phyloP scores from a whole-genome alignment of 2,888 invertebrate species.

The Andrena praecox region DNA sequence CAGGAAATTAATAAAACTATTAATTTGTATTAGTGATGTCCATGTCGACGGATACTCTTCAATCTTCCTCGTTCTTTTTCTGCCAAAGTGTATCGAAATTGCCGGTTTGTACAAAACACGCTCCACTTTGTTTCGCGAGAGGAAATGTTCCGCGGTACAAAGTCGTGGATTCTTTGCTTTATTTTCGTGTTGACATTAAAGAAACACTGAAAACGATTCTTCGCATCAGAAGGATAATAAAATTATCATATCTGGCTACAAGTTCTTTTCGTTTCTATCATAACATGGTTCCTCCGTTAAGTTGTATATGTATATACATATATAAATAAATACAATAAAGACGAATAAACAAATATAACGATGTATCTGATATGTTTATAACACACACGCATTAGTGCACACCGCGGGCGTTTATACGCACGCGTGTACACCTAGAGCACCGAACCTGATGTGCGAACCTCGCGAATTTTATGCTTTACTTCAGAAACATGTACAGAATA shows the following conservation, averaged over 20 bases:
- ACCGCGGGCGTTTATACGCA: background rate
- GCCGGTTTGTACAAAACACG: background rate
- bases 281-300: conserved; percentile 29
- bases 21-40: too few relatives aligned
- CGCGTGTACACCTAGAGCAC: background rate
- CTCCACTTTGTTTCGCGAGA: background rate
- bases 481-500: too few relatives aligned
- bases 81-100: conserved; percentile 7
- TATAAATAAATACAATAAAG: conserved; percentile 40
- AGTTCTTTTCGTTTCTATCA: conserved; percentile 33
- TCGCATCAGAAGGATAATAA: conserved; percentile 8
- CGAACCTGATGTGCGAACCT: too few relatives aligned
- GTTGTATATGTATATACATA: conserved; percentile 49
- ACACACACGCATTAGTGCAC: conserved; percentile 7
- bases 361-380: conserved; percentile 34
- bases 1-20: background rate
- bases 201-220: conserved; percentile 5
- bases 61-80: conserved; percentile 1
- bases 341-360: conserved; percentile 41
- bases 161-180: background rate
- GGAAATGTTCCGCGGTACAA: too few relatives aligned
- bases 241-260: conserved; percentile 8
- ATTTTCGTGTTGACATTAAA: conserved; percentile 8
- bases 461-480: too few relatives aligned
- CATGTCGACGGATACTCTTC: background rate